A percentile compares a stretch with the other conserved stretches of the same genome.
These are phyloP conservation scores for Chauna torquata DNA, from an alignment of 2,113 vertebrate species.

Conservation along the genomic window DNA sequence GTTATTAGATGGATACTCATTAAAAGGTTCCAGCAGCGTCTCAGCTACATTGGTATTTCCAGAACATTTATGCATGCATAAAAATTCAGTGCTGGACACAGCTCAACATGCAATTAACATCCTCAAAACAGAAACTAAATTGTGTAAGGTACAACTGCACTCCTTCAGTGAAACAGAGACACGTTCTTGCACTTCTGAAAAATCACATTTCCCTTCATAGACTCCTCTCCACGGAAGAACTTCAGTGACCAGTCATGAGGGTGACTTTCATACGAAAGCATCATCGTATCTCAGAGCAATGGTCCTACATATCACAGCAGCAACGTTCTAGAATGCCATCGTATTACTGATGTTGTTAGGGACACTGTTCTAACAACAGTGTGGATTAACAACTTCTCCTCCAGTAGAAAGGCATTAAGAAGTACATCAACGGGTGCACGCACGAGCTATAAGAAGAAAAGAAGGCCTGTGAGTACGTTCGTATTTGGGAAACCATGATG, in stretches of 20 bases:
- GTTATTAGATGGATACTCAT: not conserved
- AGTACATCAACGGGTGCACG: accelerated
- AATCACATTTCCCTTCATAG: not conserved
- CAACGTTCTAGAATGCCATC: not conserved
- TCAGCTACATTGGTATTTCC: not conserved
- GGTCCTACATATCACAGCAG: not conserved
- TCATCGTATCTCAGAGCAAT: not conserved
- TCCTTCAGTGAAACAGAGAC: not conserved
- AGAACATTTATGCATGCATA: not conserved
- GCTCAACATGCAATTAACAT: not conserved
- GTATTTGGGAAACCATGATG: not conserved
- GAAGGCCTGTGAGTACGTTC: not conserved
- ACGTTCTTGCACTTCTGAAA: not conserved
- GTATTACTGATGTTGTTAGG: not conserved
- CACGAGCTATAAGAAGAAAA: not conserved
- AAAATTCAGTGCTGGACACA: not conserved
- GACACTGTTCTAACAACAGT: not conserved
- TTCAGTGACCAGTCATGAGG: not conserved
- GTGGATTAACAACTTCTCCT: not conserved
- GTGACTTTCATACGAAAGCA: not conserved
- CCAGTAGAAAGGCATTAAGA: not conserved
- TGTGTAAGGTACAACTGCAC: not conserved
- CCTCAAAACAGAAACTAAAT: not conserved
- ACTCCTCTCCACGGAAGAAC: not conserved
- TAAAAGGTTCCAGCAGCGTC: slow-evolving; percentile 20